Evolutionary conservation across 2,797 vertebrate genomes (phyloP).

Genomic region (Sitta carolinensis): DNA sequence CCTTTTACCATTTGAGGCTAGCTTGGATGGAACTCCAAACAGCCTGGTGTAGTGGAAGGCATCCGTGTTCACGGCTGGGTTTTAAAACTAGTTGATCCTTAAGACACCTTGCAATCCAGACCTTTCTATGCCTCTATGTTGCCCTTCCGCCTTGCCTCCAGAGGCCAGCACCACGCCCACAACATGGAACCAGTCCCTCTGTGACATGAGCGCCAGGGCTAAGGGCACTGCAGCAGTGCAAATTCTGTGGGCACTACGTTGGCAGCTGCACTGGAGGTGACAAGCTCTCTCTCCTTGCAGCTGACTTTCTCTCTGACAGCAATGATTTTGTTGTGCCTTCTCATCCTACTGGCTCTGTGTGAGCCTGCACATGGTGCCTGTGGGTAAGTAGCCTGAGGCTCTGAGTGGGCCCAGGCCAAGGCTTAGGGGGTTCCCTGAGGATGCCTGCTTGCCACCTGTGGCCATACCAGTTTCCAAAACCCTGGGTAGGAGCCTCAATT

Average conservation of each 20-base stretch:
- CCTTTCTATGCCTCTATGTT: background rate
- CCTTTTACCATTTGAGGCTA: background rate
- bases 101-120: background rate
- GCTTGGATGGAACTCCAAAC: background rate
- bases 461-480: background rate
- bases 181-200: background rate
- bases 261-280: background rate
- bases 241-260: rapidly evolving
- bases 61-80: background rate
- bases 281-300: background rate
- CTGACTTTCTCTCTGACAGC: background rate
- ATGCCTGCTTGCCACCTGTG: rapidly evolving
- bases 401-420: background rate
- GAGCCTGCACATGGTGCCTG: background rate
- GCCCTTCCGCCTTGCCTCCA: background rate
- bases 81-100: background rate
- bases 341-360: background rate
- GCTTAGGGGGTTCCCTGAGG: too few relatives aligned
- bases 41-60: background rate
- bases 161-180: background rate
- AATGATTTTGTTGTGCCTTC: background rate
- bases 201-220: background rate
- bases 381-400: background rate
- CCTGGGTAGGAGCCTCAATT: background rate
- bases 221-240: rapidly evolving